These are phyloP conservation scores for Mionectes macconnelli DNA, from an alignment of 2,113 vertebrate species.

Conservation along the genomic window DNA sequence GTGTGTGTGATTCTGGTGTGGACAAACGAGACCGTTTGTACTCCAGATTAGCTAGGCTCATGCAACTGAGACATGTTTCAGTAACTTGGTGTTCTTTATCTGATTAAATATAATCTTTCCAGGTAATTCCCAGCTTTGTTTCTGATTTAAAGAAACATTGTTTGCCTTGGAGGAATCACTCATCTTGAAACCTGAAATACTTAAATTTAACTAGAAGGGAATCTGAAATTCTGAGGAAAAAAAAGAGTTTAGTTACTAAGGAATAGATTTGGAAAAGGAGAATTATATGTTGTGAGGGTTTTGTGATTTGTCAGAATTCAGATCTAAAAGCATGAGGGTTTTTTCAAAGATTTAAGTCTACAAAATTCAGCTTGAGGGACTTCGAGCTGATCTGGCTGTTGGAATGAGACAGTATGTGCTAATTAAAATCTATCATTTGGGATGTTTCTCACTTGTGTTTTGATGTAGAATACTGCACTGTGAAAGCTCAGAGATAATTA, in stretches of 20 bases:
- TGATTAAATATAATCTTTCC: not conserved
- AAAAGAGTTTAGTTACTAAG: not conserved
- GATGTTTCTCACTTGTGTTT: constrained; percentile 4
- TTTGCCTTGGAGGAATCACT: not conserved
- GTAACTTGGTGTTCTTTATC: not conserved
- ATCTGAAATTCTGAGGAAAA: not conserved
- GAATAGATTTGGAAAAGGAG: not conserved
- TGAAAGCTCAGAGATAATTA: not conserved
- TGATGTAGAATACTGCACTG: not conserved
- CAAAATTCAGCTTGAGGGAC: not conserved
- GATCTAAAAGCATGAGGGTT: not conserved
- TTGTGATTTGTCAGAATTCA: not conserved
- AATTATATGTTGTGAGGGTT: not conserved
- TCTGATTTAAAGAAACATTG: not conserved
- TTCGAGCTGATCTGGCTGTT: not conserved
- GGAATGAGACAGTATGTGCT: constrained; percentile 2
- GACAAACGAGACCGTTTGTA: not conserved
- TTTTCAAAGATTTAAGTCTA: not conserved
- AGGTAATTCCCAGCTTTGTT: not conserved
- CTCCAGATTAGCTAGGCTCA: not conserved
- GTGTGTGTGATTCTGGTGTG: not conserved
- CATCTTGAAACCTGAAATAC: not conserved
- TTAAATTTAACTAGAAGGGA: not conserved
- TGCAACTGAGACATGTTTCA: not conserved
- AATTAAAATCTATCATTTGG: constrained; percentile 35